A percentile compares a stretch with the other conserved stretches of the same genome.
Evolutionary conservation across 2,113 vertebrate genomes (phyloP).

Genomic region (Sinocyclocheilus anophthalmus): DNA sequence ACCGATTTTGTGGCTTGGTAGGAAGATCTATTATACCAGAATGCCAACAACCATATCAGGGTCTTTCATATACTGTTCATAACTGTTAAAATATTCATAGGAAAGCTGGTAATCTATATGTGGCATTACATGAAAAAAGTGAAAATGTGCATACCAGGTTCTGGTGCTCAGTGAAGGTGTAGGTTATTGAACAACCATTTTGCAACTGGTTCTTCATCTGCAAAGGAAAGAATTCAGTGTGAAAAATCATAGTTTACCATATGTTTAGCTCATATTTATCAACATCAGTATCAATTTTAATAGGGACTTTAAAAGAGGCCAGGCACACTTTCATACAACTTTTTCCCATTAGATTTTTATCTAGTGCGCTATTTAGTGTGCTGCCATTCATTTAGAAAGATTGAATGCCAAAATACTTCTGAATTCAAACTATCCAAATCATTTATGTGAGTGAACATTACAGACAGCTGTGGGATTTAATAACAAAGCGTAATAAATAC

Average conservation of each 20-base stretch:
- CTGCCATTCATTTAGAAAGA: not conserved
- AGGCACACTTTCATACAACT: not conserved
- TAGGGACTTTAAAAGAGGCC: not conserved
- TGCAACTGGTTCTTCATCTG: conserved; percentile 67
- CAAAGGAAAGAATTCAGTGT: conserved; percentile 30
- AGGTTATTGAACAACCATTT: conserved; percentile 63
- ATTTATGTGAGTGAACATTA: not conserved
- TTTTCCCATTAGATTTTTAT: not conserved
- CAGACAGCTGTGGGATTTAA: not conserved
- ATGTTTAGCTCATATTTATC: not conserved
- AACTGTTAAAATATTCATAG: not conserved
- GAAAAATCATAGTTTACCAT: not conserved
- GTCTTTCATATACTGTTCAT: not conserved
- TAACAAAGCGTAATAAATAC: not conserved
- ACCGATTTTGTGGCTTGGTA: not conserved
- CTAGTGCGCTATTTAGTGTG: not conserved
- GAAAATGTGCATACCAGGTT: conserved; percentile 58
- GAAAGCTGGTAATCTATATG: not conserved
- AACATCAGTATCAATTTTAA: not conserved
- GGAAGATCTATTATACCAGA: conserved; percentile 5
- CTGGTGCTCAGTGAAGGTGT: conserved; percentile 58
- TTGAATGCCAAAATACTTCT: not conserved
- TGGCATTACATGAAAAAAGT: not conserved
- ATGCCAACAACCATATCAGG: not conserved
- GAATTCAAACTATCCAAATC: not conserved